Evolutionary conservation across 2,797 vertebrate genomes (phyloP).

Genomic region (Eidolon dupreanum): DNA sequence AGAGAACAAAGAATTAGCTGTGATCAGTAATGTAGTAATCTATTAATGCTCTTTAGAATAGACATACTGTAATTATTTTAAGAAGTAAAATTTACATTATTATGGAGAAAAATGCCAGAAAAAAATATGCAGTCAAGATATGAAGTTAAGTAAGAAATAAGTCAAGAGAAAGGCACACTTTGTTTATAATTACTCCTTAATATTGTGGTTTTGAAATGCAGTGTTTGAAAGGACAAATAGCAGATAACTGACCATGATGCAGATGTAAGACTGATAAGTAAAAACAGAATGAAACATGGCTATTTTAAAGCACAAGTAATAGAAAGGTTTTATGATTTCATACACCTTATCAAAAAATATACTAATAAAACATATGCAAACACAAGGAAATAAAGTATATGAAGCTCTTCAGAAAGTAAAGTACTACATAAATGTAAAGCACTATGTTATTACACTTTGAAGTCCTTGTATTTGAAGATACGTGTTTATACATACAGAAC

Average conservation of each 20-base stretch:
- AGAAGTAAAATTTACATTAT: not conserved
- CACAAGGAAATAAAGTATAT: not conserved
- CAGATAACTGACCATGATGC: not conserved
- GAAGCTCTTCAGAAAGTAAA: constrained; percentile 13
- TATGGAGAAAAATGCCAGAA: constrained; percentile 10
- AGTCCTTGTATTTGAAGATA: not conserved
- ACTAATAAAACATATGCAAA: not conserved
- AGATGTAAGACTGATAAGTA: not conserved
- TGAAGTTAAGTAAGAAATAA: not conserved
- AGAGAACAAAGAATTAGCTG: constrained; percentile 23
- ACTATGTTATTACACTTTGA: not conserved
- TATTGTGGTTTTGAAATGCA: not conserved
- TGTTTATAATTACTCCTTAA: not conserved
- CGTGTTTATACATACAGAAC: not conserved
- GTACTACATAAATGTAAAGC: constrained; percentile 5
- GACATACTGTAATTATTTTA: not conserved
- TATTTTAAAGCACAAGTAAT: not conserved
- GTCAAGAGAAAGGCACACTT: not conserved
- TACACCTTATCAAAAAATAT: not conserved
- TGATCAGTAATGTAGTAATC: constrained; percentile 37
- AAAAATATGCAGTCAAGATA: not conserved
- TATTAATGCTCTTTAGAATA: constrained; percentile 24
- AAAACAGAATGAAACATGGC: not conserved
- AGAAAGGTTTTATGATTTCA: not conserved
- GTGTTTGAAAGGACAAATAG: not conserved